phyloP scores from a whole-genome alignment of 2,888 invertebrate species.

The Papilio demoleus region DNA sequence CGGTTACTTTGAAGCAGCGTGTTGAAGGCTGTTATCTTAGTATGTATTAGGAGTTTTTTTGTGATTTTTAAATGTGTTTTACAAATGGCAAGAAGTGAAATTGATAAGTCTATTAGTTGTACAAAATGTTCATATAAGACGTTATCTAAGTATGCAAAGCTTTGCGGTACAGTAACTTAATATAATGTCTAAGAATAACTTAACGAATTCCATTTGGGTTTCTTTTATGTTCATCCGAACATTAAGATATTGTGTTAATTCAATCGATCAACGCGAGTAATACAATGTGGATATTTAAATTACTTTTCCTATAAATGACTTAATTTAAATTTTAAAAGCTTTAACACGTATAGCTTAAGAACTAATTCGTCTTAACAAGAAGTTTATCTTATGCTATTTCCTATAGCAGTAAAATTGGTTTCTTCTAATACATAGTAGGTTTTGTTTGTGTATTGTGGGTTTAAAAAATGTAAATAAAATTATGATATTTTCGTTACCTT shows the following conservation, averaged over 20 bases:
- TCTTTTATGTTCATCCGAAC: neutral
- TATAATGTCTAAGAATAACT: neutral
- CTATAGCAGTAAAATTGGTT: too few relatives aligned
- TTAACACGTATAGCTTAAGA: neutral
- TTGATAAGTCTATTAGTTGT: slow-evolving; percentile 39
- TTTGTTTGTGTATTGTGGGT: too few relatives aligned
- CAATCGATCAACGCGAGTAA: slow-evolving; percentile 2
- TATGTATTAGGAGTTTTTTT: slow-evolving; percentile 9
- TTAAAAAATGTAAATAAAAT: too few relatives aligned
- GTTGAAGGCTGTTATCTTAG: slow-evolving; percentile 18
- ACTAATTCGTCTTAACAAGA: neutral
- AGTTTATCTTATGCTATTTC: neutral
- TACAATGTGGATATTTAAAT: slow-evolving; percentile 5
- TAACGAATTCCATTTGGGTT: slow-evolving; percentile 12
- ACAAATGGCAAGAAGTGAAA: slow-evolving; percentile 28
- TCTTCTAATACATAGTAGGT: too few relatives aligned
- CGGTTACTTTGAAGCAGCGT: slow-evolving; percentile 28
- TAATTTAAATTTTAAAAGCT: neutral
- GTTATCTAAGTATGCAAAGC: slow-evolving; percentile 22
- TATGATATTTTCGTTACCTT: neutral
- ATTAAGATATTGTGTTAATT: neutral
- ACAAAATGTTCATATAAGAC: slow-evolving; percentile 33
- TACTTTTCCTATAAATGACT: neutral
- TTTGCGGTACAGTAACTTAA: neutral
- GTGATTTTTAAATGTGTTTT: slow-evolving; percentile 18